phyloP scores from a whole-genome alignment of 2,113 vertebrate species.

The Lagopus leucura region DNA sequence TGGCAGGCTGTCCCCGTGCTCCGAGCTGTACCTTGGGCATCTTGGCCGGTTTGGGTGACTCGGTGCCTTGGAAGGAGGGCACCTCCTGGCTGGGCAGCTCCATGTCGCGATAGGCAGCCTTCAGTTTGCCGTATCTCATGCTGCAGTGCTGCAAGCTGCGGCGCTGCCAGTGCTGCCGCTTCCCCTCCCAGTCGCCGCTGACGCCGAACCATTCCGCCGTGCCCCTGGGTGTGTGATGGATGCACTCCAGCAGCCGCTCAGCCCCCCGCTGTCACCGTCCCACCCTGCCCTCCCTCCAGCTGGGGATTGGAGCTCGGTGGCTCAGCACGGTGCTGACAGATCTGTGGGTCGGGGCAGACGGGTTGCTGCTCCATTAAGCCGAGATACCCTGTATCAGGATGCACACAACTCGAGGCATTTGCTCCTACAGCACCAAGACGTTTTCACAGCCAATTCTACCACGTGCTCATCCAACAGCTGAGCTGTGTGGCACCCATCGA shows the following conservation, averaged over 20 bases:
- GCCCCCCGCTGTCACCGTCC: too few species aligned
- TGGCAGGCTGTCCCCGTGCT: accelerated
- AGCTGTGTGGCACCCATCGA: background rate
- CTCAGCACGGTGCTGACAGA: background rate
- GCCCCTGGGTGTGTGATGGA: conserved; percentile 58
- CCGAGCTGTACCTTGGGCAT: conserved; percentile 87
- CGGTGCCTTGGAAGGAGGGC: conserved; percentile 81
- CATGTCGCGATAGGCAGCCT: conserved; percentile 89
- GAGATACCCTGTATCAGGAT: accelerated
- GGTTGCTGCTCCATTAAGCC: background rate
- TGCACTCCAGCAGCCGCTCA: background rate
- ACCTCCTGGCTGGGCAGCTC: conserved; percentile 85
- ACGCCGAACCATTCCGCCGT: conserved; percentile 95
- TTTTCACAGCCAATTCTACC: background rate
- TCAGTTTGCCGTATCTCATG: conserved; percentile 91
- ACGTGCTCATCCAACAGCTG: background rate
- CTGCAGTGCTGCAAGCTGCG: conserved; percentile 94
- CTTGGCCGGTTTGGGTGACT: conserved; percentile 86
- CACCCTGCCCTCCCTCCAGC: background rate
- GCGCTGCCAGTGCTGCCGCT: conserved; percentile 92
- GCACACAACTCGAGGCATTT: background rate
- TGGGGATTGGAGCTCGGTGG: background rate
- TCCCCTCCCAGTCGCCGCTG: conserved; percentile 87
- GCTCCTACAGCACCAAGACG: background rate
- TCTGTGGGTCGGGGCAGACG: background rate